Percentiles rank a stretch among this genome's conserved stretches.
Evolutionary conservation across 2,888 invertebrate species (phyloP).

Genomic region (Lingula anatina): DNA sequence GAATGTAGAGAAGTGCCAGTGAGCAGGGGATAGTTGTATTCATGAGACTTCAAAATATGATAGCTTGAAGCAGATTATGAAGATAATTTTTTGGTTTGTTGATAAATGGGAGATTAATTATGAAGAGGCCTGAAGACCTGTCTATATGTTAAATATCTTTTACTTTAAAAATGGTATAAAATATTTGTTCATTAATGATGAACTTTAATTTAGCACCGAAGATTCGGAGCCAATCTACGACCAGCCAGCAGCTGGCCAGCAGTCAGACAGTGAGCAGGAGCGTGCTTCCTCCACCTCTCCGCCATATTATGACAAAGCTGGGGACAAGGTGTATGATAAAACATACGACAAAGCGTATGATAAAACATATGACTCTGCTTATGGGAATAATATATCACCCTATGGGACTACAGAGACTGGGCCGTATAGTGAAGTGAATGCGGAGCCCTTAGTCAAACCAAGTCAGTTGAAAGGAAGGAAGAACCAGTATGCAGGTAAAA

Average conservation of each 20-base stretch:
- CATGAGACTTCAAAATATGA: background rate
- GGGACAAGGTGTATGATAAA: too few species aligned
- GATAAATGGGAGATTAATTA: too few species aligned
- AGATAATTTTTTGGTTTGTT: background rate
- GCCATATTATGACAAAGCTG: conserved; percentile 52
- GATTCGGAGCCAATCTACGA: conserved; percentile 59
- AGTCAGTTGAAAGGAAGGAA: conserved; percentile 53
- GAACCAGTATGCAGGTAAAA: conserved; percentile 59
- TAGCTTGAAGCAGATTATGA: conserved; percentile 2
- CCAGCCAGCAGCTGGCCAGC: conserved; percentile 54
- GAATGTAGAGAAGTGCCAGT: too few species aligned
- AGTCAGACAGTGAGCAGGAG: conserved; percentile 35
- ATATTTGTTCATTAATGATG: too few species aligned
- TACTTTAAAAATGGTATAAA: too few species aligned
- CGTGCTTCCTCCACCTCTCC: conserved; percentile 49
- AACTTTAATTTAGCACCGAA: too few species aligned
- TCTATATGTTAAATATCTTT: too few species aligned
- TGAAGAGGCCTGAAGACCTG: too few species aligned
- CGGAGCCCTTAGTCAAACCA: conserved; percentile 55
- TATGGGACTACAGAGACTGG: too few species aligned
- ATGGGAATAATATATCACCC: too few species aligned
- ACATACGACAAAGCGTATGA: too few species aligned
- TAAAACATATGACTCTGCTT: too few species aligned
- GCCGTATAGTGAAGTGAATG: conserved; percentile 29
- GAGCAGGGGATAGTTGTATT: background rate